phyloP scores from a whole-genome alignment of 2,888 invertebrate genomes.

The Nemoura dubitans region DNA sequence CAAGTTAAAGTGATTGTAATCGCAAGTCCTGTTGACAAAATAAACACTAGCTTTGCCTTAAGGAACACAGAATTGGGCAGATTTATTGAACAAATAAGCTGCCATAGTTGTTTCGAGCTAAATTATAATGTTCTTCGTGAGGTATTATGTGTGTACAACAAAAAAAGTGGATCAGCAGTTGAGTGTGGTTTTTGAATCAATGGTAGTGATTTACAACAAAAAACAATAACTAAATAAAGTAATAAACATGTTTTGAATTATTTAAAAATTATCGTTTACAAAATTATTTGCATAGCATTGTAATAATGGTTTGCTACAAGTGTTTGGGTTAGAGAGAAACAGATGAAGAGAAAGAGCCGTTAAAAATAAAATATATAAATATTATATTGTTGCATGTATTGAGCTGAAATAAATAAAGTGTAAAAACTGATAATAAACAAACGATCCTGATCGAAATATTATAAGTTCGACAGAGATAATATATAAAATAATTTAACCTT shows the following conservation, averaged over 20 bases:
- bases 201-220: neutral
- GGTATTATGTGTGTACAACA: neutral
- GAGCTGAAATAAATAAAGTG: neutral
- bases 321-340: neutral
- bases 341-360: neutral
- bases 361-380: neutral
- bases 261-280: neutral
- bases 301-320: neutral
- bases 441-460: neutral
- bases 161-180: neutral
- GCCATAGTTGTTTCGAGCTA: neutral
- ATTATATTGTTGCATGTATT: neutral
- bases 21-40: neutral
- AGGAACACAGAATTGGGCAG: neutral
- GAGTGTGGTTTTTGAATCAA: neutral
- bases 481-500: conserved; percentile 7
- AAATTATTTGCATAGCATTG: neutral
- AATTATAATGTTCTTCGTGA: neutral
- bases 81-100: neutral
- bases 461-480: neutral
- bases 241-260: neutral
- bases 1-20: neutral
- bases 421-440: neutral
- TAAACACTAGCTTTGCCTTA: neutral
- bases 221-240: neutral